These are phyloP conservation scores for Venusia cambrica DNA, from an alignment of 2,888 invertebrate species.

Conservation along the genomic window DNA sequence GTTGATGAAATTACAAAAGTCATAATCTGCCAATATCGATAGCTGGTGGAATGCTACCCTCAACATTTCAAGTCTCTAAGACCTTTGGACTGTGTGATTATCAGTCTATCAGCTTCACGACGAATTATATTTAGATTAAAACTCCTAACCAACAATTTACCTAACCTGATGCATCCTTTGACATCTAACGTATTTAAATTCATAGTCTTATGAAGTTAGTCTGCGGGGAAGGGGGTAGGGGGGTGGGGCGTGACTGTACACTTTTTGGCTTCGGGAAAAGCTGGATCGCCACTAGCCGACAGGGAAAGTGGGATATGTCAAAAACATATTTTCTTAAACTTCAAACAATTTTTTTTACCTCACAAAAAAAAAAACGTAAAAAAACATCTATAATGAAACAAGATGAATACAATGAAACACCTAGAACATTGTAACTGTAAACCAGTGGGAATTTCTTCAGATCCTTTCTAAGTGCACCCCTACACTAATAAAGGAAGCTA, in stretches of 20 bases:
- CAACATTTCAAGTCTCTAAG: too few relatives aligned
- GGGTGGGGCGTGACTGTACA: slow-evolving; percentile 74
- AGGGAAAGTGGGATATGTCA: slow-evolving; percentile 34
- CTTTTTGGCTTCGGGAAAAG: slow-evolving; percentile 80
- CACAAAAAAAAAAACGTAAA: slow-evolving; percentile 21
- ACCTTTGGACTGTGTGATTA: slow-evolving; percentile 33
- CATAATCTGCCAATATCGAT: too few relatives aligned
- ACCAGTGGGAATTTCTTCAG: too few relatives aligned
- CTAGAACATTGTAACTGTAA: too few relatives aligned
- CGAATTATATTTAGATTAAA: too few relatives aligned
- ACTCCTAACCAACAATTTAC: slow-evolving; percentile 52
- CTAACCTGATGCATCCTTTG: slow-evolving; percentile 61
- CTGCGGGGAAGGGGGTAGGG: slow-evolving; percentile 42
- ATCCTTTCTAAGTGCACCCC: too few relatives aligned
- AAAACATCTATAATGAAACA: too few relatives aligned
- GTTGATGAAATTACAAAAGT: too few relatives aligned
- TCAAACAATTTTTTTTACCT: slow-evolving; percentile 8
- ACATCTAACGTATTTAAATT: slow-evolving; percentile 81
- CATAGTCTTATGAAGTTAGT: slow-evolving; percentile 81
- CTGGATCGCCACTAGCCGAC: slow-evolving; percentile 65
- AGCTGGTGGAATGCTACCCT: too few relatives aligned
- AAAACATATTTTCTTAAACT: slow-evolving; percentile 18
- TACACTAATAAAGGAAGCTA: too few relatives aligned
- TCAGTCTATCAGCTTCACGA: too few relatives aligned
- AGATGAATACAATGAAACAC: too few relatives aligned